These are phyloP conservation scores for Agelastica alni DNA, from an alignment of 2,888 invertebrate genomes.

Conservation along the genomic window DNA sequence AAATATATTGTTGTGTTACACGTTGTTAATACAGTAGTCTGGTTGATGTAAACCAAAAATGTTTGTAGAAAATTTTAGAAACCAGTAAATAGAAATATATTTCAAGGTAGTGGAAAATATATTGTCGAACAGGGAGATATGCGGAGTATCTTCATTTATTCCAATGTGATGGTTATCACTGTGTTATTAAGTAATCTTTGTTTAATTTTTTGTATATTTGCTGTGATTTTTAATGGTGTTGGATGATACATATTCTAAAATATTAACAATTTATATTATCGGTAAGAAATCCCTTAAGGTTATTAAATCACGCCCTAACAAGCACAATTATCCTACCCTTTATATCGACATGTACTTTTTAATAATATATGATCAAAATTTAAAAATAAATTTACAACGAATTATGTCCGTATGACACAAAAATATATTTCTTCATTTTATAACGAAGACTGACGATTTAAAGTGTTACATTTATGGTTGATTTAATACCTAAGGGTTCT, in stretches of 20 bases:
- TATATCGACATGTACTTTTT: constrained; percentile 4
- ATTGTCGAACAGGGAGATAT: constrained; percentile 55
- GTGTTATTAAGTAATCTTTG: constrained; percentile 48
- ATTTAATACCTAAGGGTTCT: constrained; percentile 38
- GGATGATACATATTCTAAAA: constrained; percentile 53
- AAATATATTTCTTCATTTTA: constrained; percentile 17
- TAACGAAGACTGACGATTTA: constrained; percentile 19
- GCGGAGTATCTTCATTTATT: constrained; percentile 47
- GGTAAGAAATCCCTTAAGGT: constrained; percentile 33
- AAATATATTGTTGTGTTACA: background rate
- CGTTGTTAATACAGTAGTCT: constrained; percentile 13
- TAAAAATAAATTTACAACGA: constrained; percentile 13
- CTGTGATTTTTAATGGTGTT: constrained; percentile 54
- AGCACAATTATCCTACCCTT: constrained; percentile 10
- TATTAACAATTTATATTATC: constrained; percentile 40
- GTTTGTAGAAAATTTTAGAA: constrained; percentile 29
- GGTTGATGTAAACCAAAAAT: constrained; percentile 25
- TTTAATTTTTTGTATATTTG: constrained; percentile 52
- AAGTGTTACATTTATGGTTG: constrained; percentile 36
- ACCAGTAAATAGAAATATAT: constrained; percentile 43
- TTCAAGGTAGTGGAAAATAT: constrained; percentile 35
- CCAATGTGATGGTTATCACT: constrained; percentile 47
- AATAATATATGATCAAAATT: constrained; percentile 3
- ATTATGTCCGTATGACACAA: constrained; percentile 22
- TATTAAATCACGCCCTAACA: constrained; percentile 39